Evolutionary conservation across 2,797 vertebrate genomes (phyloP), one percentile per base, ranked within the genome.

Genomic region (Lophius americanus): DNA sequence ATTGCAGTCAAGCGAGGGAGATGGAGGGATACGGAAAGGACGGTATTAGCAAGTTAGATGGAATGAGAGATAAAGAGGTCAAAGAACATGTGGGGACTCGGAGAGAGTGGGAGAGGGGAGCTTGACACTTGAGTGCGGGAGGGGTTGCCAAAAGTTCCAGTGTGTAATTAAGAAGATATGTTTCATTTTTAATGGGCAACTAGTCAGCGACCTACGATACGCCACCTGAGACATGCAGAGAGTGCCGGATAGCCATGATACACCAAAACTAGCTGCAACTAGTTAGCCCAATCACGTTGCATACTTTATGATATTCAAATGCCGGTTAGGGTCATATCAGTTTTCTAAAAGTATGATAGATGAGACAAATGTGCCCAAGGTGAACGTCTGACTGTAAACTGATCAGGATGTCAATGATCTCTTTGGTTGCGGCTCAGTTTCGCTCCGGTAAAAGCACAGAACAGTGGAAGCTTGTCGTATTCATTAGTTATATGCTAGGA

Each of bases 111-210:
- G 52, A 70, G 12, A 46, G 44, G 58, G 60, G 37, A 49, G 23
- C 38, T 55, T 36, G 79, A 85, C 65, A 82, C 62, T 70, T 9
- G 68, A 84, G 81, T 6, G 38, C 2, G 7, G 38, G 42, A 36
- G 23, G 1, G 46, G 75, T 57, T 84, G 80, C 81, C 80, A 86
- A 78, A 84, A 85, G 70, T 77, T 71, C 60, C 79, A 7, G 81
- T 83, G 73, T 4, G 86, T 89, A 91, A 93, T 91, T 89, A 91
- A 89, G 84, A 87, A 64, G 76, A 73, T 60, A 12, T 73, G 85
- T 84, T 91, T 87, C 78, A 91, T 90, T 86, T 92, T 89, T 89
- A 88, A 92, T 85, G 84, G 73, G 44, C 73, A 76, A 72, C 75
- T 80, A 83, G 81, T 84, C 85, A 60, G 73, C 52, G 74, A 83